A percentile compares a stretch with the other conserved stretches of the same genome.
phyloP scores from a whole-genome alignment of 2,888 invertebrate species.

The Cephonodes hylas region DNA sequence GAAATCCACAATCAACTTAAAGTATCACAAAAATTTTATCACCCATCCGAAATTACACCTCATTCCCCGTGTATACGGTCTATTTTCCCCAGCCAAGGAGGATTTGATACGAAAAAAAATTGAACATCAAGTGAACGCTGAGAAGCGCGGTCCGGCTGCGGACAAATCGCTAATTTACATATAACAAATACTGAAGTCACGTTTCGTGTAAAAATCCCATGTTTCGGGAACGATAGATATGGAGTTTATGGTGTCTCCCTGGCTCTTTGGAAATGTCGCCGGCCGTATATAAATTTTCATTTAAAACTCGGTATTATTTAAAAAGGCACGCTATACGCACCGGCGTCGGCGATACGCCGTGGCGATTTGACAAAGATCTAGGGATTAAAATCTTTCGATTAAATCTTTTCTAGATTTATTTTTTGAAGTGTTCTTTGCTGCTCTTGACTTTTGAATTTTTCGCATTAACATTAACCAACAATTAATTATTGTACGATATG shows the following conservation, averaged over 20 bases:
- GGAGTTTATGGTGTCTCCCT: not conserved
- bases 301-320: conserved; percentile 4
- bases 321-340: not conserved
- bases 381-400: not conserved
- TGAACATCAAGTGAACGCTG: conserved; percentile 51
- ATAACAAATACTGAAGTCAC: conserved; percentile 81
- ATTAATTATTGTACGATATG: too few relatives aligned
- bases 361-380: too few relatives aligned
- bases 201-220: conserved; percentile 74
- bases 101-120: conserved; percentile 47
- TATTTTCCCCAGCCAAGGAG: not conserved
- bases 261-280: not conserved
- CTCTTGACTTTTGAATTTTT: too few relatives aligned
- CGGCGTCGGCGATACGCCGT: not conserved
- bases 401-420: too few relatives aligned
- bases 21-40: conserved; percentile 5
- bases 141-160: conserved; percentile 49
- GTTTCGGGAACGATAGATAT: conserved; percentile 37
- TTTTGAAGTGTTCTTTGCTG: too few relatives aligned
- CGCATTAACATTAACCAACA: too few relatives aligned
- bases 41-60: conserved; percentile 3
- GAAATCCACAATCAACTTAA: conserved; percentile 12
- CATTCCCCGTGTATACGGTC: conserved; percentile 23
- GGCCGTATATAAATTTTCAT: not conserved
- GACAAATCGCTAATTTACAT: conserved; percentile 81